These are phyloP conservation scores for Thereuonema tuberculata DNA, from an alignment of 1,140 invertebrate genomes.

Conservation along the genomic window DNA sequence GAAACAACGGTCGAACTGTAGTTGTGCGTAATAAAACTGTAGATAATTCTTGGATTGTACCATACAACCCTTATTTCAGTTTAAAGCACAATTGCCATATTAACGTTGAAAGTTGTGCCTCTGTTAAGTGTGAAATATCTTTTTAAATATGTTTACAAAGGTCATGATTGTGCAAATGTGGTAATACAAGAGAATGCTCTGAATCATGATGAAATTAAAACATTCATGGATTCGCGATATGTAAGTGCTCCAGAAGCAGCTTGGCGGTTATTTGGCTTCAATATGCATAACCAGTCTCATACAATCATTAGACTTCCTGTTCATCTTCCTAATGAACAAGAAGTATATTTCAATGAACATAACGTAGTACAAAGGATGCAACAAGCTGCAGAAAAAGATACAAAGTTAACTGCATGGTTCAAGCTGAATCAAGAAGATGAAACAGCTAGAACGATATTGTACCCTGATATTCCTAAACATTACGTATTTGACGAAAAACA, in stretches of 20 bases:
- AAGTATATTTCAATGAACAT: background rate
- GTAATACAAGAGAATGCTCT: background rate
- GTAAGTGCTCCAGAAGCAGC: background rate
- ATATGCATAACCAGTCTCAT: background rate
- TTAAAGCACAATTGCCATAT: background rate
- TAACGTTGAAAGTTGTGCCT: background rate
- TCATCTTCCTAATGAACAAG: background rate
- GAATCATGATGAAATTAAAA: background rate
- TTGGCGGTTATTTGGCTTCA: background rate
- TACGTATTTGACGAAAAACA: background rate
- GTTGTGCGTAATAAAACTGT: background rate
- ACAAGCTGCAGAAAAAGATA: background rate
- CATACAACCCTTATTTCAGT: background rate
- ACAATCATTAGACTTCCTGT: background rate
- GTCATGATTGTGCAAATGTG: background rate
- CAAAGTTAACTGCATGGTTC: background rate
- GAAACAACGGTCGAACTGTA: conserved; percentile 10
- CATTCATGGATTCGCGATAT: background rate
- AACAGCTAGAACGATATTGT: background rate
- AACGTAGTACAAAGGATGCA: background rate
- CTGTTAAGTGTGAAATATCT: no score
- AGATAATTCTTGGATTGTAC: background rate
- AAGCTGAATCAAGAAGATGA: background rate
- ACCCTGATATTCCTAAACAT: background rate
- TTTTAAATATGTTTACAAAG: no score